Evolutionary conservation across 2,797 vertebrate genomes (phyloP).

Genomic region (Acestrorhynchus altus): DNA sequence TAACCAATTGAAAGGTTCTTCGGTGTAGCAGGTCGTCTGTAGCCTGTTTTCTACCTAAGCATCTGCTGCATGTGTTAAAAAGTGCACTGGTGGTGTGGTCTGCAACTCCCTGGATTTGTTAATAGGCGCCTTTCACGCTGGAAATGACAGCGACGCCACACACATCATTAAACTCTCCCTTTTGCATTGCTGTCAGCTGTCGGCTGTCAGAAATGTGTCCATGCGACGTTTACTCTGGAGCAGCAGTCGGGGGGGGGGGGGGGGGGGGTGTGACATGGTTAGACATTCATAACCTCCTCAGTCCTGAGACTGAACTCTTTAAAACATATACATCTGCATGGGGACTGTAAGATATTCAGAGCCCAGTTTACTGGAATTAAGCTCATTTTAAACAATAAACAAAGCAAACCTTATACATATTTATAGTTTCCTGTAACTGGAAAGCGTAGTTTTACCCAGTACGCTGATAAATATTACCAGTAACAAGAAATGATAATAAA

Average conservation of each 20-base stretch:
- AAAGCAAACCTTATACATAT: too few relatives aligned
- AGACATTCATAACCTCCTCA: neutral
- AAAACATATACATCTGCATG: too few relatives aligned
- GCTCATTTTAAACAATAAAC: too few relatives aligned
- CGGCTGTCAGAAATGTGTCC: constrained; percentile 3
- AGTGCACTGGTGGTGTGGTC: neutral
- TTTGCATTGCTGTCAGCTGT: constrained; percentile 24
- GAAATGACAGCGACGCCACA: constrained; percentile 3
- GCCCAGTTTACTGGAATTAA: too few relatives aligned
- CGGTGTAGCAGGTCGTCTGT: neutral
- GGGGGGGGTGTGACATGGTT: neutral
- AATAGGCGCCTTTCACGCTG: constrained; percentile 5
- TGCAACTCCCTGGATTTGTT: constrained; percentile 1
- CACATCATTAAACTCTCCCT: constrained; percentile 2
- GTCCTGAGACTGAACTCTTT: too few relatives aligned
- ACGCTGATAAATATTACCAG: too few relatives aligned
- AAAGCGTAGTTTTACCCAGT: too few relatives aligned
- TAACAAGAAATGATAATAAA: too few relatives aligned
- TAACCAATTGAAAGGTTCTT: too few relatives aligned
- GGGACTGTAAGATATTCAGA: too few relatives aligned
- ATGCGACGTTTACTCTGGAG: neutral
- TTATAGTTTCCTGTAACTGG: too few relatives aligned
- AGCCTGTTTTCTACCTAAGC: neutral
- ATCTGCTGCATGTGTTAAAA: neutral
- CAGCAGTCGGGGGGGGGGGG: neutral